These are phyloP conservation scores for Formicarius rufipectus DNA, from an alignment of 2,113 vertebrate genomes.

Conservation along the genomic window DNA sequence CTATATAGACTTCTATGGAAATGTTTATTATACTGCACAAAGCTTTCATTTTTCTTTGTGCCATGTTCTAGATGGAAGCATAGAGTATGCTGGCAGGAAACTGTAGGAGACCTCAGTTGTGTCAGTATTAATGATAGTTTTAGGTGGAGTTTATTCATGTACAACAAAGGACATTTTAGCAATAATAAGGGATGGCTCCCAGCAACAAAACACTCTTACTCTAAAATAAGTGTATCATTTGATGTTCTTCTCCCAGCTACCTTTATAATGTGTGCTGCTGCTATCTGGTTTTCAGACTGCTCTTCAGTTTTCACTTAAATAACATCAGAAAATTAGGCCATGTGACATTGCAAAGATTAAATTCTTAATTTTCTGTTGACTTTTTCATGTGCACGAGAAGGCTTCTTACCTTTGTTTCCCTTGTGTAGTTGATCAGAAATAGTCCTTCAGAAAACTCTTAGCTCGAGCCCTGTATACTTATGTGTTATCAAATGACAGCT, in stretches of 20 bases:
- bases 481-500: not conserved
- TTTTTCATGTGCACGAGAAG: not conserved
- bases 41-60: slow-evolving; percentile 45
- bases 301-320: not conserved
- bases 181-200: not conserved
- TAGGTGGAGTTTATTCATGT: not conserved
- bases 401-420: not conserved
- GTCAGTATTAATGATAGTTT: not conserved
- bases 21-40: slow-evolving; percentile 39
- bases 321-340: not conserved
- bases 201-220: not conserved
- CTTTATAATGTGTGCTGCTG: not conserved
- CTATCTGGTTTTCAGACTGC: not conserved
- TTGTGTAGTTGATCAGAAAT: not conserved
- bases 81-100: not conserved
- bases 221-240: not conserved
- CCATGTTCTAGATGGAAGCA: not conserved
- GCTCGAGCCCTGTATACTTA: not conserved
- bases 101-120: not conserved
- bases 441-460: not conserved
- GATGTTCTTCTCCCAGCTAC: not conserved
- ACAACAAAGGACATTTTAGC: not conserved
- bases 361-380: not conserved
- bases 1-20: slow-evolving; percentile 3
- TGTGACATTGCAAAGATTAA: not conserved